phyloP scores from a whole-genome alignment of 1,140 invertebrate genomes.

The Caenorhabditis brenneri region DNA sequence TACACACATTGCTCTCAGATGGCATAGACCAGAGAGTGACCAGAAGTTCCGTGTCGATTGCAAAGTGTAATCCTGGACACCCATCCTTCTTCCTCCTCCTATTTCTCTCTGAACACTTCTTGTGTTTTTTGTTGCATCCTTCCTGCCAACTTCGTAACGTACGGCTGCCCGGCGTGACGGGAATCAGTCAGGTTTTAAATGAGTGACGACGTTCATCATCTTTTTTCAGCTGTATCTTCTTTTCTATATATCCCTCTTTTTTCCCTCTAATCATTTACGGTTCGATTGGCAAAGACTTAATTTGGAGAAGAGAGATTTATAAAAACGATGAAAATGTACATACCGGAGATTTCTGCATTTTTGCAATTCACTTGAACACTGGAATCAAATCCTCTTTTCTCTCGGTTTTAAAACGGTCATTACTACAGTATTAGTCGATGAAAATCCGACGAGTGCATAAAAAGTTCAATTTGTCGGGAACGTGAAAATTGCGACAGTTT shows the following conservation, averaged over 20 bases:
- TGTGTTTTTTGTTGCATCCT: neutral
- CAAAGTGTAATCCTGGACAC: slow-evolving; percentile 33
- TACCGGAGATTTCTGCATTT: neutral
- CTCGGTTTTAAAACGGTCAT: neutral
- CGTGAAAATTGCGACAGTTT: neutral
- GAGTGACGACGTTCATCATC: slow-evolving; percentile 19
- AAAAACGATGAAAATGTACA: slow-evolving; percentile 18
- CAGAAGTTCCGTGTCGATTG: slow-evolving; percentile 22
- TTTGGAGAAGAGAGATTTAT: neutral
- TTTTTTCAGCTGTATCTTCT: neutral
- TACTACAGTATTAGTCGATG: neutral
- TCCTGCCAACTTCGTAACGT: slow-evolving; percentile 27
- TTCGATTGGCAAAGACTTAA: slow-evolving; percentile 8
- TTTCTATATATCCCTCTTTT: neutral
- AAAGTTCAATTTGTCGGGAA: neutral
- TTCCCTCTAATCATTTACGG: slow-evolving; percentile 14
- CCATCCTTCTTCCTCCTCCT: neutral
- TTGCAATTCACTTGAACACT: neutral
- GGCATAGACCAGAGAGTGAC: neutral
- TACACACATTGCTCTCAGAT: neutral
- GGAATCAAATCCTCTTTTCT: neutral
- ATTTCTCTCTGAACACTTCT: neutral
- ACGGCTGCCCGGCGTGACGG: neutral
- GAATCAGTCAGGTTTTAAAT: slow-evolving; percentile 18
- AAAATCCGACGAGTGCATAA: neutral